Evolutionary conservation across 1,140 invertebrate species (phyloP).

Genomic region (Caenorhabditis inopinata): DNA sequence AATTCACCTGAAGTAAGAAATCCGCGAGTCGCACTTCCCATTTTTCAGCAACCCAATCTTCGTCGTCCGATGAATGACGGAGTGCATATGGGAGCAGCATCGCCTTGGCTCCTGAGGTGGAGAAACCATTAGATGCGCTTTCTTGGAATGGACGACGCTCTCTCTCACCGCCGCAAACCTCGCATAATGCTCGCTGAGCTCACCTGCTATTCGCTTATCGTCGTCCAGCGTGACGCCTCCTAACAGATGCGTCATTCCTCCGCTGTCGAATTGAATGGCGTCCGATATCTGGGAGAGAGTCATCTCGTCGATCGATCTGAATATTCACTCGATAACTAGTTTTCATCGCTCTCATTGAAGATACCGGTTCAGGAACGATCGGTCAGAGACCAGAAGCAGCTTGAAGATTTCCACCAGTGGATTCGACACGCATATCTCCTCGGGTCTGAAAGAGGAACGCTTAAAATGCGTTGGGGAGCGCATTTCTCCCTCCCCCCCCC

Average conservation of each 20-base stretch:
- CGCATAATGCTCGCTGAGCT: too few relatives aligned
- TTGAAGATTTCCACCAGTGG: conserved; percentile 63
- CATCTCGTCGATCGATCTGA: conserved; percentile 54
- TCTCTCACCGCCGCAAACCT: background rate
- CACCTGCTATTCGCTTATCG: conserved; percentile 52
- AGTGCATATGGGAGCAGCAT: conserved; percentile 64
- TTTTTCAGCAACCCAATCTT: conserved; percentile 62
- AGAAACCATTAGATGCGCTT: too few relatives aligned
- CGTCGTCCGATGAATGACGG: conserved; percentile 56
- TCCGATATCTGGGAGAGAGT: conserved; percentile 52
- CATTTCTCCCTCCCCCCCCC: too few relatives aligned
- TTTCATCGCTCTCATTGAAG: too few relatives aligned
- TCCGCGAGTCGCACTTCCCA: conserved; percentile 60
- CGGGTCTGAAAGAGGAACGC: conserved; percentile 49
- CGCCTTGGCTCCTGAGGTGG: conserved; percentile 57
- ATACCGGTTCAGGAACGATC: conserved; percentile 54
- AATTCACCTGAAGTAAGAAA: conserved; percentile 46
- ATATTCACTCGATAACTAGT: too few relatives aligned
- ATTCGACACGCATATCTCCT: conserved; percentile 63
- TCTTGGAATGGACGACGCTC: too few relatives aligned
- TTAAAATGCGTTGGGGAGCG: too few relatives aligned
- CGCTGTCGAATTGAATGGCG: conserved; percentile 54
- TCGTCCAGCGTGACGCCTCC: conserved; percentile 58
- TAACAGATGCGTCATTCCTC: conserved; percentile 55
- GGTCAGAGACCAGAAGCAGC: conserved; percentile 54